phyloP scores from a whole-genome alignment of 2,888 invertebrate species.

The Pristionchus entomophagus region DNA sequence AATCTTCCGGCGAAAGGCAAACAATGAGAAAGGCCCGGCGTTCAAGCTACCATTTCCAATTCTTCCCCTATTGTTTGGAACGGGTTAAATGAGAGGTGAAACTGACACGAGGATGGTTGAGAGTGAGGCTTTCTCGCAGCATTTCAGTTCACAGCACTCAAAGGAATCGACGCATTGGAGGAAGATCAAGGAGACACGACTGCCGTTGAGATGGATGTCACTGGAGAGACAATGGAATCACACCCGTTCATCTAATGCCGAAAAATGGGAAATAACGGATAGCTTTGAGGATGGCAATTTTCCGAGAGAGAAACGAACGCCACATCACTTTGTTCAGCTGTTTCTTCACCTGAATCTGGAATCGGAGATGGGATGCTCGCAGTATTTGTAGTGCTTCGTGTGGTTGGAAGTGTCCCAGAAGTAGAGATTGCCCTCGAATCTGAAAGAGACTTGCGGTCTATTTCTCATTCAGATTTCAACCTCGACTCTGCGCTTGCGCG shows the following conservation, averaged over 20 bases:
- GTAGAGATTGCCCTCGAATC: constrained; percentile 3
- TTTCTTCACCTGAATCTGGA: not conserved
- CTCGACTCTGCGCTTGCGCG: not conserved
- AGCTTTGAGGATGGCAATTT: not conserved
- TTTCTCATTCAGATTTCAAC: constrained; percentile 36
- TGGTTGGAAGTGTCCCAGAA: constrained; percentile 4
- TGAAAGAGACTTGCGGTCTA: not conserved
- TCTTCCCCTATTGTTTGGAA: too few species aligned
- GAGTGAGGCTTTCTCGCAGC: constrained; percentile 21
- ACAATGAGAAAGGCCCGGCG: not conserved
- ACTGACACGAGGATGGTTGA: constrained; percentile 17
- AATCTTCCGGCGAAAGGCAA: not conserved
- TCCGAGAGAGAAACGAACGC: not conserved
- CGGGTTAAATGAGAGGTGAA: too few species aligned
- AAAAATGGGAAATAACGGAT: too few species aligned
- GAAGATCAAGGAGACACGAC: not conserved
- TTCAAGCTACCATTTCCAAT: too few species aligned
- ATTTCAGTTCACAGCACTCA: constrained; percentile 10
- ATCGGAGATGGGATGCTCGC: not conserved
- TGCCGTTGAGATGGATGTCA: not conserved
- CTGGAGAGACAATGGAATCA: too few species aligned
- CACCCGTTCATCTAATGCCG: too few species aligned
- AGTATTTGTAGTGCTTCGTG: not conserved
- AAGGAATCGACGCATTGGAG: not conserved
- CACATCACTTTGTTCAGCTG: not conserved